Percentiles rank a stretch among this genome's conserved stretches.
Conservation (phyloP, 2,113 vertebrate genomes). For the Grammomys dolichurus region DNA sequence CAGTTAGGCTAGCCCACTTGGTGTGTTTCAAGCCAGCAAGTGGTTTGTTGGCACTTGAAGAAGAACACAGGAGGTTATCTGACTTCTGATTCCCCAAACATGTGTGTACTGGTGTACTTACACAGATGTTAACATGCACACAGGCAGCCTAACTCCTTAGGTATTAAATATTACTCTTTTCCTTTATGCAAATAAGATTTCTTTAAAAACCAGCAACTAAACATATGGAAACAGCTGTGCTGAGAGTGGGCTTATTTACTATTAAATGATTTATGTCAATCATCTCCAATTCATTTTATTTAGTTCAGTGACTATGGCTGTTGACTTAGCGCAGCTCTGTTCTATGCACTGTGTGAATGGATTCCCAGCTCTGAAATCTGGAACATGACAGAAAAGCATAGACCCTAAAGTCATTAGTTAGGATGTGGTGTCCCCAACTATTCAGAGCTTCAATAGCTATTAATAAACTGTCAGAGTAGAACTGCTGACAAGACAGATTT, state of each 20-base stretch:
- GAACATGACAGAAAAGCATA: slow-evolving; percentile 73
- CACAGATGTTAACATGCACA: background rate
- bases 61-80: background rate
- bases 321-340: slow-evolving; percentile 53
- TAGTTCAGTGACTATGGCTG: slow-evolving; percentile 51
- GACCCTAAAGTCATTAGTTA: slow-evolving; percentile 83
- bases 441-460: slow-evolving; percentile 86
- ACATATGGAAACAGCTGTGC: slow-evolving; percentile 30
- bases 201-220: background rate
- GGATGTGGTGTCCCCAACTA: slow-evolving; percentile 82
- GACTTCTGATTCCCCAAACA: background rate
- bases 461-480: slow-evolving; percentile 86
- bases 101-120: background rate
- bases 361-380: slow-evolving; percentile 18
- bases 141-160: background rate
- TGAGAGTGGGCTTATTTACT: slow-evolving; percentile 16
- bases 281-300: slow-evolving; percentile 52
- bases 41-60: background rate
- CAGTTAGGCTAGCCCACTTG: background rate
- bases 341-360: slow-evolving; percentile 38
- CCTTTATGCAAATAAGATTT: slow-evolving; percentile 1
- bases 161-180: slow-evolving; percentile 12
- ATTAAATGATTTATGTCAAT: slow-evolving; percentile 53
- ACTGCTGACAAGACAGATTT: slow-evolving; percentile 85
- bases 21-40: background rate